phyloP scores from a whole-genome alignment of 1,140 invertebrate species.

The Helicoverpa zea region DNA sequence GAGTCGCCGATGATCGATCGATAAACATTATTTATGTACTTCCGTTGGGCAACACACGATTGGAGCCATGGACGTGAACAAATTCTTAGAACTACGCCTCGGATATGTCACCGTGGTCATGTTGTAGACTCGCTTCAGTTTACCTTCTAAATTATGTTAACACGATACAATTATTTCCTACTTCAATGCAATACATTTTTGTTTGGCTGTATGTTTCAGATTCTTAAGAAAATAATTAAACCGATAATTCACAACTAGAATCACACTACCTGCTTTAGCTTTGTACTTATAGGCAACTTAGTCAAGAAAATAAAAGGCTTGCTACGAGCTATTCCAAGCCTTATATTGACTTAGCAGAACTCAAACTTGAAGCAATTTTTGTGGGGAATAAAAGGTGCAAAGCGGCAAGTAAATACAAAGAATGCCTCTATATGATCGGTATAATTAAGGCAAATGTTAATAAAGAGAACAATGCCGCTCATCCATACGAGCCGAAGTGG shows the following conservation, averaged over 20 bases:
- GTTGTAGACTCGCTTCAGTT: conserved; percentile 16
- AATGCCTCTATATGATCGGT: conserved; percentile 58
- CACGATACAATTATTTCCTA: conserved; percentile 9
- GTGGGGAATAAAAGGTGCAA: conserved; percentile 38
- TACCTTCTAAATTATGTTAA: conserved; percentile 9
- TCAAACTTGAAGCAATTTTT: background rate
- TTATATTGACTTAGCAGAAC: background rate
- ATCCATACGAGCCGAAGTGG: conserved; percentile 57
- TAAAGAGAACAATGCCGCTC: conserved; percentile 70
- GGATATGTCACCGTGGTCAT: conserved; percentile 28
- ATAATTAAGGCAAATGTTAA: conserved; percentile 72
- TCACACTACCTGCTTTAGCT: conserved; percentile 5
- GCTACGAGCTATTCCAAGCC: background rate
- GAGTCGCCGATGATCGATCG: conserved; percentile 58
- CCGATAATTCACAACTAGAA: conserved; percentile 22
- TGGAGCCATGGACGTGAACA: conserved; percentile 65
- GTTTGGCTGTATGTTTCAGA: background rate
- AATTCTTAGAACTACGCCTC: conserved; percentile 56
- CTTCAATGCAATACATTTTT: background rate
- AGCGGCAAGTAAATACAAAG: conserved; percentile 60
- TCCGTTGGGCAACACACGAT: conserved; percentile 72
- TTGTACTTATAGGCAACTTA: conserved; percentile 13
- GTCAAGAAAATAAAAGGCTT: background rate
- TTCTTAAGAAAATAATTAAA: conserved; percentile 5
- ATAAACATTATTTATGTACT: conserved; percentile 86